A percentile compares a stretch with the other conserved stretches of the same genome.
phyloP scores from a whole-genome alignment of 2,113 vertebrate species.

The Porphyrio hochstetteri region DNA sequence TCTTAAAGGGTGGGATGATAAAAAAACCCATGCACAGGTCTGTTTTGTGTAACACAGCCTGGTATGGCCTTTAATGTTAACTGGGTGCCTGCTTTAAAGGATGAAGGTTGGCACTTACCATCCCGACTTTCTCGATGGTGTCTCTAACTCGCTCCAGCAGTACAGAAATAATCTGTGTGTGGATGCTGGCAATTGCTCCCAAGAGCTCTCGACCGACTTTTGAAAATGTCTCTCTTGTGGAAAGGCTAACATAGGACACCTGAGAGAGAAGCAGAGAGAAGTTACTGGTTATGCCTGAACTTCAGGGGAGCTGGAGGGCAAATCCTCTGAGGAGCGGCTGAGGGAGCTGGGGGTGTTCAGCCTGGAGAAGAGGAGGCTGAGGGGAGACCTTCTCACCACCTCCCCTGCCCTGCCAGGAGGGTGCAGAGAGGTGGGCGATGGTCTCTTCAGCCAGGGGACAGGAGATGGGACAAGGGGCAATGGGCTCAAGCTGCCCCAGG shows the following conservation, averaged over 20 bases:
- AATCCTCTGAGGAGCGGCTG: no score
- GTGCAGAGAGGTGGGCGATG: no score
- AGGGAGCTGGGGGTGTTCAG: no score
- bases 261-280: constrained; percentile 31
- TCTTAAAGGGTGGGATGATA: neutral
- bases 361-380: no score
- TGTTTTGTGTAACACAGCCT: neutral
- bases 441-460: no score
- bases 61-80: neutral
- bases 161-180: constrained; percentile 87
- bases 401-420: no score
- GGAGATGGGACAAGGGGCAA: no score
- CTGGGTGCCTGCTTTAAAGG: neutral
- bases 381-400: no score
- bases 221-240: constrained; percentile 93
- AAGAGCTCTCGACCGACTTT: constrained; percentile 95
- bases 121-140: constrained; percentile 92
- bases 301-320: neutral
- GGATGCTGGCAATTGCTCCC: constrained; percentile 85
- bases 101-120: constrained; percentile 77
- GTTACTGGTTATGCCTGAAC: neutral
- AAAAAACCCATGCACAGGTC: rapidly evolving
- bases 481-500: no score
- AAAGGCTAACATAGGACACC: constrained; percentile 91
- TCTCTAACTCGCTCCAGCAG: constrained; percentile 86